Evolutionary conservation across 2,113 vertebrate species (phyloP), one percentile per base, ranked within the genome.

Genomic region (Leiothrix lutea): DNA sequence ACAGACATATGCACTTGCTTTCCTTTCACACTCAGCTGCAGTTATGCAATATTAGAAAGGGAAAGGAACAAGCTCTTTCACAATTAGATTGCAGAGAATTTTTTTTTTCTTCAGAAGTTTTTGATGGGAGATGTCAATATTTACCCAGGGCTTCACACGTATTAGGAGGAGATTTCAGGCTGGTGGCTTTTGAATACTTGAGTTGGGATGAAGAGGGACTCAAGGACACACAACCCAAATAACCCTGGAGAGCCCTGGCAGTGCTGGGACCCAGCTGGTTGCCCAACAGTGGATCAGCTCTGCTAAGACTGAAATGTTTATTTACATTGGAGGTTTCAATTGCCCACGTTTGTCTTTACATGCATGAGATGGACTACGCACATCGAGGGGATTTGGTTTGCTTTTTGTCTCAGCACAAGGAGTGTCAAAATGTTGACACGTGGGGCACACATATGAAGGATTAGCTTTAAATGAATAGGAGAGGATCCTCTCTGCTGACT

Each of bases 1-100:
- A 88, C 38, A 83, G 67, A 67, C 24, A 35, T 12, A 61, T 1
- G 51, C 53, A 60, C 33, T 94, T 79, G 24, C 23, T 80, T 60
- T 89, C 77, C 53, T 54, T 70, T 64, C 71, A 57, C 50, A 58
- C 42, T 90, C 64, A 93, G 60, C 62, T 71, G 80, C 56, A 78
- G 80, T 92, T 95, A 58, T 72, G 88, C 92, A 96, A 93, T 48
- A 33, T 72, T 71, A 45, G 2, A 0, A 24, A 69, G 60, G 57
- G 44, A 88, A 93, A 53, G 60, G 64, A 96, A 54, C 69, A 93
- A 86, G 28, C 48, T 88, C 80, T 92, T 94, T 84, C 92, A 86
- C 69, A 94, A 62, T 25, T 72, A 47, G n/a, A 74, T 67, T 96
- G 92, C 40, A 64, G 29, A 85, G 31, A 25, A 61, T 14, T 5